Evolutionary conservation across 1,140 invertebrate genomes (phyloP).

Genomic region (Lordiphosa clarofinis): DNA sequence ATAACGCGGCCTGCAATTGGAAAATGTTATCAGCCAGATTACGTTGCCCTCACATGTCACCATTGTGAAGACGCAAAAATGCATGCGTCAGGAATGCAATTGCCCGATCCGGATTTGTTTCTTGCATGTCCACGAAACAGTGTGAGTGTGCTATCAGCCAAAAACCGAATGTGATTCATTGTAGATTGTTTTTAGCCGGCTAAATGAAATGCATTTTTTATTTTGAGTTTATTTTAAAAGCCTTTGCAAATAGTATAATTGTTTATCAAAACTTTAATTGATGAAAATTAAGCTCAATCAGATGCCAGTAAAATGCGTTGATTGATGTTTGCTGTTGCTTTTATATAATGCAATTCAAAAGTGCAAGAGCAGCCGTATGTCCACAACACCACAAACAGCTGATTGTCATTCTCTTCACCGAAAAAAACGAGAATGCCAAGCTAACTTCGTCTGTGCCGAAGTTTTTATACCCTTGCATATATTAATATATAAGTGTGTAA

Average conservation of each 20-base stretch:
- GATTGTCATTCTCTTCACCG: conserved; percentile 8
- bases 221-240: not conserved
- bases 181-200: conserved; percentile 14
- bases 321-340: conserved; percentile 7
- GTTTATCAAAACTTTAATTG: conserved; percentile 26
- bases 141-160: conserved; percentile 20
- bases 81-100: too few relatives aligned
- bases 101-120: conserved; percentile 7
- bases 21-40: too few relatives aligned
- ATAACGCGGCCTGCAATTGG: too few relatives aligned
- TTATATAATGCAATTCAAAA: conserved; percentile 10
- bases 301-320: conserved; percentile 22
- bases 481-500: too few relatives aligned
- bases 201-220: conserved; percentile 12
- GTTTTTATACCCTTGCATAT: too few relatives aligned
- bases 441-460: too few relatives aligned
- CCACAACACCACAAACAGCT: conserved; percentile 35
- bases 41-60: too few relatives aligned
- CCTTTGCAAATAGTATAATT: conserved; percentile 14
- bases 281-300: conserved; percentile 49
- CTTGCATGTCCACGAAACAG: not conserved
- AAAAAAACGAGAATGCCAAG: too few relatives aligned
- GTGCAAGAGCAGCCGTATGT: conserved; percentile 20
- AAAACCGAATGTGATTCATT: conserved; percentile 31
- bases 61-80: too few relatives aligned